A percentile compares a stretch with the other conserved stretches of the same genome.
phyloP scores from a whole-genome alignment of 2,113 vertebrate genomes.

The Anser brachyrhynchus region DNA sequence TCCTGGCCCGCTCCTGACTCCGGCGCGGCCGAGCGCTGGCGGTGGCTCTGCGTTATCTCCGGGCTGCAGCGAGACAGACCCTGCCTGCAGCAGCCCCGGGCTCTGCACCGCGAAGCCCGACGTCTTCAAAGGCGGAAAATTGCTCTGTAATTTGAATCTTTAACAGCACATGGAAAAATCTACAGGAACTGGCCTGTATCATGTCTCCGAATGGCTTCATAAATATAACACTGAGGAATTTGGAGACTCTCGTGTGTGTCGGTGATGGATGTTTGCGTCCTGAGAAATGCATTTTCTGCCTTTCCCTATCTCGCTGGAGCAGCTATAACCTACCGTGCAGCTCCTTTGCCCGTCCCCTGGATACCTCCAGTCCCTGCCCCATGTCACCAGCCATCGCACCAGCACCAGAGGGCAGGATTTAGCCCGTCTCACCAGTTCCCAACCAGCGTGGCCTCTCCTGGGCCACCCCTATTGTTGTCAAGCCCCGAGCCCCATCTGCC shows the following conservation, averaged over 20 bases:
- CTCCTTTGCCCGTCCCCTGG: not conserved
- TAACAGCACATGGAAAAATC: constrained; percentile 31
- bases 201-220: constrained; percentile 7
- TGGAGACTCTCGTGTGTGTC: not conserved
- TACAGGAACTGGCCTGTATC: constrained; percentile 36
- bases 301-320: not conserved
- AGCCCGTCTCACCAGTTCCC: not conserved
- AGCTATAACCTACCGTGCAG: not conserved
- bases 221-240: constrained; percentile 45
- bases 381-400: fast-evolving
- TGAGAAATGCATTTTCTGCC: not conserved
- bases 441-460: not conserved
- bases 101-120: not conserved
- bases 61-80: not conserved
- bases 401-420: not conserved
- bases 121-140: constrained; percentile 35
- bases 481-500: not conserved
- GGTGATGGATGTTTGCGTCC: not conserved
- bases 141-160: constrained; percentile 56
- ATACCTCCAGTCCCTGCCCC: not conserved
- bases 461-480: not conserved
- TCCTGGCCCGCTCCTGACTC: constrained; percentile 12
- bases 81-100: constrained; percentile 37
- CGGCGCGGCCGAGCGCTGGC: not conserved
- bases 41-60: constrained; percentile 60